Evolutionary conservation across 92 coral and sea anemone genomes (phyloP).

Genomic region (Paragorgia papillata): DNA sequence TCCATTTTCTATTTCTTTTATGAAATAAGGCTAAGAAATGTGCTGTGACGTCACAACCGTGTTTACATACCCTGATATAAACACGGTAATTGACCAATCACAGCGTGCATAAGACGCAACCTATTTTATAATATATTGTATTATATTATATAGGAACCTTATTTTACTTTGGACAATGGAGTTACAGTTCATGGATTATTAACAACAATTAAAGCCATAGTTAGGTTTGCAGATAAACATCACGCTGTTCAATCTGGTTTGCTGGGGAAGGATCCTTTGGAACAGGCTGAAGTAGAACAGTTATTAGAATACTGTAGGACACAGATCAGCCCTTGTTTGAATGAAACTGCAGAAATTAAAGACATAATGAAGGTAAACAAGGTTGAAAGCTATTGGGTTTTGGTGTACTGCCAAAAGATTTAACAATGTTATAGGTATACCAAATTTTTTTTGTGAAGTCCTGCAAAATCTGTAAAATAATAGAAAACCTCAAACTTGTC

Average conservation of each 20-base stretch:
- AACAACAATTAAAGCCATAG: conserved; percentile 33
- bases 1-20: too few relatives aligned
- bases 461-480: too few relatives aligned
- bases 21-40: too few relatives aligned
- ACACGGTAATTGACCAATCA: too few relatives aligned
- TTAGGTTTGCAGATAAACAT: conserved; percentile 4
- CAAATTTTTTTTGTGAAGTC: too few relatives aligned
- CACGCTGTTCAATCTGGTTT: not conserved
- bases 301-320: conserved; percentile 75
- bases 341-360: conserved; percentile 51
- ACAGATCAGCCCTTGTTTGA: conserved; percentile 45
- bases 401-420: too few relatives aligned
- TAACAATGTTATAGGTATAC: too few relatives aligned
- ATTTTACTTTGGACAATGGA: conserved; percentile 21
- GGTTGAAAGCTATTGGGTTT: not conserved
- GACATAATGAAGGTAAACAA: conserved; percentile 52
- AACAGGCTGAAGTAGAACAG: conserved; percentile 75
- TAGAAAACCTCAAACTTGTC: too few relatives aligned
- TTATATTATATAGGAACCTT: conserved; percentile 35
- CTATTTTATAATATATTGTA: too few relatives aligned
- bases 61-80: too few relatives aligned
- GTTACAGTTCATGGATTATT: not conserved
- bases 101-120: too few relatives aligned
- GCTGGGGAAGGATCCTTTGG: conserved; percentile 67
- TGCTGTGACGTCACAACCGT: too few relatives aligned